Base-by-base conservation (phyloP, 2,888 invertebrate species). In the Yponomeuta cagnagella region DNA sequence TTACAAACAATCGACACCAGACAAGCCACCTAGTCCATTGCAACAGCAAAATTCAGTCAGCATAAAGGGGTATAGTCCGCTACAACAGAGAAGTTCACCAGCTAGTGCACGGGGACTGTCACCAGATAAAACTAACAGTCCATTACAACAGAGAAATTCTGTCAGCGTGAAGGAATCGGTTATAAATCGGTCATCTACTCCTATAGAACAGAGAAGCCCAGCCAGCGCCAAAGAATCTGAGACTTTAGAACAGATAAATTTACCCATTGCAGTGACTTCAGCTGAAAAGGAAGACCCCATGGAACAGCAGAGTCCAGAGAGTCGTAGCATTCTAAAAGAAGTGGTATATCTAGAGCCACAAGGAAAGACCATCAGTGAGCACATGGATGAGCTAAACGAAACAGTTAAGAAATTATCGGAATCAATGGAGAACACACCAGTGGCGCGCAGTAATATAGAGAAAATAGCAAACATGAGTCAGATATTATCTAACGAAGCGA, bases 391-490 rank as follows among this genome's bases (percentile, higher is more conserved):
- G 72, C 74, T 88, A 63, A 79, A 79, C 9, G 78, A 82, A 63
- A 77, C 86, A 2, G 81, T 87, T 1, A 81, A 78, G 72, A 73
- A 76, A 71, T 76, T 86, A 48, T 77, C 83, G n/a, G 73, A 76
- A 33, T 79, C 79, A 63, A 73, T 79, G 37, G 76, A 76, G 58
- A 74, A 74, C 43, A 74, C 80, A 3, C 80, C 82, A 30, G 74
- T 75, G 30, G 73, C 84, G 58, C 79, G 77, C 43, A 83, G 77
- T 63, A 88, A 89, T 73, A 85, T 91, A 58, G 84, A 88, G 72
- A 90, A 86, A 81, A 90, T 90, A 70, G 82, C 88, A 1, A 77
- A 78, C 23, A 89, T 90, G 88, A 90, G 89, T 73, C 85, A 85
- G 81, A 78, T 83, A 66, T 80, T 92, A 8, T 89, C 89, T 9